Base-by-base conservation (phyloP, 2,888 invertebrate genomes). In the Colostygia pectinataria region DNA sequence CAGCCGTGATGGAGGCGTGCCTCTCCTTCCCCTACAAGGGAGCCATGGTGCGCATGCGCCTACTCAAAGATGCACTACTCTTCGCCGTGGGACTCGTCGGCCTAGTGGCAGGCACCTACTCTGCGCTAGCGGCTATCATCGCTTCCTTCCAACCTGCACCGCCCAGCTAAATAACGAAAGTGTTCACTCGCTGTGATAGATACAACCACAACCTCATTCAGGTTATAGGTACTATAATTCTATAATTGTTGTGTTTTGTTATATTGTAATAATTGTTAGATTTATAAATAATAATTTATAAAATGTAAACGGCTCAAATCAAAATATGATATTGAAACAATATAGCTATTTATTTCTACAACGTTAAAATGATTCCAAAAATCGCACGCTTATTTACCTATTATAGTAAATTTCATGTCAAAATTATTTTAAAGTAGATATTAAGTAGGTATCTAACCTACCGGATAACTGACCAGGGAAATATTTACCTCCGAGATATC, bases 41-140 rank as follows among this genome's bases (percentile, higher is more conserved):
- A 82, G 2, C 49, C 54, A 53, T 51, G 57, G 12, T 69, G 10
- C 61, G 66, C 1, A 68, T 74, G 25, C 13, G 34, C 1, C 70
- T 77, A 27, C 20, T 38, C 74, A 94, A 93, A 66, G 92, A 94
- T 61, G 72, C 76, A 3, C 55, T 91, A 0, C 80, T 95, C 15
- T 85, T 94, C 7, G 13, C 92, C 0, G 89, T 94, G 50, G 94
- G 94, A 2, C 46, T 93, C 2, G 71, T 93, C 4, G 95, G 94
- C 0, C 86, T 95, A 4, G 64, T 94, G 3, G 91, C 93, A 2
- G 95, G 95, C 33, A 94, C 94, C 0, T 93, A 92, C 64, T 92
- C 93, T 0, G 93, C 93, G 52, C 65, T 95, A 3, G 66, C 80
- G 0, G 91, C 91, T 58, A 94, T 94, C 58, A 83, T 94, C 27